These are phyloP conservation scores for Eurytoma adleriae DNA, from an alignment of 2,888 invertebrate genomes.

Conservation along the genomic window DNA sequence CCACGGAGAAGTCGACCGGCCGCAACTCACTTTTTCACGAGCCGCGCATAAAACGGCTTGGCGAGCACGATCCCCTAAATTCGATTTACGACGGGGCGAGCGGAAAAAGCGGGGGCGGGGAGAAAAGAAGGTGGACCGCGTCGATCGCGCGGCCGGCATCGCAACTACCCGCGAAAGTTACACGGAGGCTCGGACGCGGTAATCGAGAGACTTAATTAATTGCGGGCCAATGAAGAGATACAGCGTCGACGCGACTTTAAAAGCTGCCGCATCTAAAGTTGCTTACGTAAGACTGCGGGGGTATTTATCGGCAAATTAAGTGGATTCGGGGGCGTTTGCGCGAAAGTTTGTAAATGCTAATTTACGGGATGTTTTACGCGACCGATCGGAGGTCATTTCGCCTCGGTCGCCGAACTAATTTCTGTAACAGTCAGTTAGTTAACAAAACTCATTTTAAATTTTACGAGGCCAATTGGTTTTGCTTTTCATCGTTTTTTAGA, in stretches of 20 bases:
- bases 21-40: slow-evolving; percentile 16
- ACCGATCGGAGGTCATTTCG: no score
- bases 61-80: slow-evolving; percentile 42
- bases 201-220: slow-evolving; percentile 49
- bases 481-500: no score
- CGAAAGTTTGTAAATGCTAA: no score
- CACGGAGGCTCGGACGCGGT: slow-evolving; percentile 7
- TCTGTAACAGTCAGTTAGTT: no score
- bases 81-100: slow-evolving; percentile 32
- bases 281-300: not conserved
- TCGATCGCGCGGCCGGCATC: slow-evolving; percentile 7
- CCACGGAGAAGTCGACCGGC: not conserved
- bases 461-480: no score
- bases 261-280: not conserved
- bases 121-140: slow-evolving; percentile 7
- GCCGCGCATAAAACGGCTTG: slow-evolving; percentile 20
- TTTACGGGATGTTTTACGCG: no score
- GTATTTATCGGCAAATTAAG: slow-evolving; percentile 22
- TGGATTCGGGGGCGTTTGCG: slow-evolving; percentile 1
- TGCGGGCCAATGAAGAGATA: slow-evolving; percentile 7
- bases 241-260: not conserved
- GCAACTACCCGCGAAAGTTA: not conserved
- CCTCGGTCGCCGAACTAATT: no score
- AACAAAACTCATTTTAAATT: no score
- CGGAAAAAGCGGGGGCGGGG: not conserved